Evolutionary conservation across 2,797 vertebrate genomes (phyloP).

Genomic region (Poecilia wingei): DNA sequence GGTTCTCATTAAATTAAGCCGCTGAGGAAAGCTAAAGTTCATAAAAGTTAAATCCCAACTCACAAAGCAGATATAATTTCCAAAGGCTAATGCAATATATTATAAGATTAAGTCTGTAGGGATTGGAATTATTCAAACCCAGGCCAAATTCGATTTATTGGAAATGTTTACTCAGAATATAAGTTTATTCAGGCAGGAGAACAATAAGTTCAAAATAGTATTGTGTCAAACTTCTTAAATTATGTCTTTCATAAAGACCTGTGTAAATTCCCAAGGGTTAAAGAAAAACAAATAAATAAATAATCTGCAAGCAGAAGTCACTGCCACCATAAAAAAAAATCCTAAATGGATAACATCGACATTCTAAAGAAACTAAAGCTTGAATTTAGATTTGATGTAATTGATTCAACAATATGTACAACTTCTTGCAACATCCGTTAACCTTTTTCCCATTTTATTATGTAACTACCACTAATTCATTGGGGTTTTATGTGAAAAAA

Average conservation of each 20-base stretch:
- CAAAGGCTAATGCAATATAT: background rate
- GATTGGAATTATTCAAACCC: background rate
- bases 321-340: background rate
- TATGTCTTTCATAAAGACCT: background rate
- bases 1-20: slow-evolving; percentile 42
- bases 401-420: background rate
- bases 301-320: background rate
- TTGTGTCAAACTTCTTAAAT: background rate
- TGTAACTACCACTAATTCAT: background rate
- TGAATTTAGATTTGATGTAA: background rate
- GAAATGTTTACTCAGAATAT: background rate
- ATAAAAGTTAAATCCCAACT: slow-evolving; percentile 32
- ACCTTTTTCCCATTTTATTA: background rate
- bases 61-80: slow-evolving; percentile 20
- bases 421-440: background rate
- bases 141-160: background rate
- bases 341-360: background rate
- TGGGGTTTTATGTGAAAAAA: background rate
- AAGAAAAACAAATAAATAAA: background rate
- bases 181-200: background rate
- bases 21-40: slow-evolving; percentile 20
- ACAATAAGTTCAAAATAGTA: background rate
- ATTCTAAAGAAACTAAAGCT: background rate
- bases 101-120: background rate
- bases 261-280: background rate